Evolutionary conservation across 2,797 vertebrate genomes (phyloP).

Genomic region (Simalia tracyae): DNA sequence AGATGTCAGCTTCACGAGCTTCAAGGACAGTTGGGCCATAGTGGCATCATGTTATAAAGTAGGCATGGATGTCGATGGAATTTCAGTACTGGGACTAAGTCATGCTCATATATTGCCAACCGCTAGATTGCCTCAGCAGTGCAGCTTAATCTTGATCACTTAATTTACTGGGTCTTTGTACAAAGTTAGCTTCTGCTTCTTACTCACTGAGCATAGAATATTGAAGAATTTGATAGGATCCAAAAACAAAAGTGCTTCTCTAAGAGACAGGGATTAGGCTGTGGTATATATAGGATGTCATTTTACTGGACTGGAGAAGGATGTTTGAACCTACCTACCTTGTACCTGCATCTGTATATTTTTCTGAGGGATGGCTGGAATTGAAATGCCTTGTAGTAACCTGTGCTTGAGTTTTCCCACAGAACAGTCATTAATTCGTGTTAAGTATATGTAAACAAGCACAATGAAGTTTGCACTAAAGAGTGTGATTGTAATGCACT

Average conservation of each 20-base stretch:
- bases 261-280: constrained; percentile 30
- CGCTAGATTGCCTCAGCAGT: not conserved
- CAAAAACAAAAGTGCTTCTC: constrained; percentile 46
- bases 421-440: constrained; percentile 64
- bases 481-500: constrained; percentile 77
- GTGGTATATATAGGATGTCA: constrained; percentile 43
- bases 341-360: constrained; percentile 43
- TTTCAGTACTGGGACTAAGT: not conserved
- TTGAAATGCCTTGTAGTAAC: constrained; percentile 37
- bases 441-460: constrained; percentile 71
- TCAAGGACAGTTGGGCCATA: constrained; percentile 23
- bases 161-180: constrained; percentile 47
- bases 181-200: constrained; percentile 57
- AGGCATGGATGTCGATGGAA: constrained; percentile 32
- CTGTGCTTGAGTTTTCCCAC: constrained; percentile 61
- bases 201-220: constrained; percentile 44
- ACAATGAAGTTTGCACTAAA: constrained; percentile 78
- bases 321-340: constrained; percentile 37
- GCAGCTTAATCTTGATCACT: constrained; percentile 25
- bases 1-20: not conserved
- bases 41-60: constrained; percentile 11
- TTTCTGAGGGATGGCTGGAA: not conserved
- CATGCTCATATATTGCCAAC: not conserved
- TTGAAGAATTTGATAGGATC: constrained; percentile 56
- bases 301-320: constrained; percentile 37